Base-by-base conservation (phyloP, 2,888 invertebrate genomes). In the Panzeria rudis region DNA sequence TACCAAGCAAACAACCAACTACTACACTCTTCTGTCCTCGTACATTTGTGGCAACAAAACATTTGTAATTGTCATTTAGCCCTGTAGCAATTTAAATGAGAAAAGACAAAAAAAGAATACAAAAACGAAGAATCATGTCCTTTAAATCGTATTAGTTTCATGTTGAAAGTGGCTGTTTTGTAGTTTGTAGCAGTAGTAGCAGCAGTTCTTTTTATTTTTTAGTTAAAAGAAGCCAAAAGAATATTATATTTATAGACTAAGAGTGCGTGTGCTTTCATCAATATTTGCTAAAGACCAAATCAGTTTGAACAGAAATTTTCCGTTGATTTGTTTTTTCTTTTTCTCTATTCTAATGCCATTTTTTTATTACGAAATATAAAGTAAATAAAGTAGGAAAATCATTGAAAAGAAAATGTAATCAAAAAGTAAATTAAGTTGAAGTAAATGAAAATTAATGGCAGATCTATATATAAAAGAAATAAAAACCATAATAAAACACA, bases 1-100 rank as follows among this genome's bases (percentile, higher is more conserved):
- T 7, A 44, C 2, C 38, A 17, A 44, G 7, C 38, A 4, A 29
- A 29, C 29, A 44, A 52, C 17, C n/a, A 64, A 29, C 41, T 9
- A 25, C 54, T 1, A 11, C 2, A 15, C 15, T 2, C 29, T n/a
- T 47, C 44, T 44, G 32, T 17, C 20, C 56, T 72, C 32, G 61
- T 75, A 32, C 29, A 29, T 38, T 72, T 84, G 80, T 69, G 72
- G 69, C 69, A 71, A 54, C 44, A 85, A 80, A 84, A 80, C 80
- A 84, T 84, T 75, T 73, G 78, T 78, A 78, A 82, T 85, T 85
- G 82, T 78, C 78, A 64, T 78, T 78, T 78, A 59, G 69, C 78
- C 85, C 71, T 59, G 50, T 35, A 52, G 85, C 75, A 50, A 71
- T 82, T 82, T 82, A 71, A 82, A 84, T 84, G 72, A 15, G 72